A percentile compares a stretch with the other conserved stretches of the same genome.
Evolutionary conservation across 2,888 invertebrate species (phyloP).

Genomic region (Tetragonisca angustula): DNA sequence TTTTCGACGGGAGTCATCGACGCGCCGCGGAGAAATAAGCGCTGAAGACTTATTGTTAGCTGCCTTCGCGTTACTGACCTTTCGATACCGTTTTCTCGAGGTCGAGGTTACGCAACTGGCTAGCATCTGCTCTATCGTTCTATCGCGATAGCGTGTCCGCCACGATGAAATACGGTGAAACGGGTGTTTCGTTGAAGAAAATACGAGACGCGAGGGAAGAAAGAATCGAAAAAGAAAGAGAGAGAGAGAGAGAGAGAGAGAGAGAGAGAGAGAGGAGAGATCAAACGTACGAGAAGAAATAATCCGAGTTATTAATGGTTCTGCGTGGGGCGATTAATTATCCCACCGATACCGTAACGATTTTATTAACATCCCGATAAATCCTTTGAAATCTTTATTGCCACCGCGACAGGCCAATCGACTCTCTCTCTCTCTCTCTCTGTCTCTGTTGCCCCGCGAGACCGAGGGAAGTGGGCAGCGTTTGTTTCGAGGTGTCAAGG

Average conservation of each 20-base stretch:
- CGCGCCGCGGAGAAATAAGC: slow-evolving; percentile 17
- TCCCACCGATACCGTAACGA: slow-evolving; percentile 38
- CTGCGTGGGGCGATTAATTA: slow-evolving; percentile 44
- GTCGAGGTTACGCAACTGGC: slow-evolving; percentile 41
- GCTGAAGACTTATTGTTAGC: slow-evolving; percentile 34
- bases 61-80: slow-evolving; percentile 53
- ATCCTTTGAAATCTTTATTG: slow-evolving; percentile 55
- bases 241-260: background rate
- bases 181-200: slow-evolving; percentile 24
- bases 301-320: slow-evolving; percentile 52
- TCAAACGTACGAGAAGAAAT: slow-evolving; percentile 45
- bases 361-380: slow-evolving; percentile 43
- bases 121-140: slow-evolving; percentile 39
- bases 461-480: too few species aligned
- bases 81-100: slow-evolving; percentile 53
- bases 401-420: slow-evolving; percentile 40
- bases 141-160: slow-evolving; percentile 41
- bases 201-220: slow-evolving; percentile 4
- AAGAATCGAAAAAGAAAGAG: background rate
- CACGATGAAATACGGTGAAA: slow-evolving; percentile 41
- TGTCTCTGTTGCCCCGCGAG: too few species aligned
- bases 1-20: slow-evolving; percentile 27
- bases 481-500: too few species aligned
- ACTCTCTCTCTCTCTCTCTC: background rate
- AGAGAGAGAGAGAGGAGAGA: background rate